Evolutionary conservation across 2,113 vertebrate genomes (phyloP).

Genomic region (Marmota monax): DNA sequence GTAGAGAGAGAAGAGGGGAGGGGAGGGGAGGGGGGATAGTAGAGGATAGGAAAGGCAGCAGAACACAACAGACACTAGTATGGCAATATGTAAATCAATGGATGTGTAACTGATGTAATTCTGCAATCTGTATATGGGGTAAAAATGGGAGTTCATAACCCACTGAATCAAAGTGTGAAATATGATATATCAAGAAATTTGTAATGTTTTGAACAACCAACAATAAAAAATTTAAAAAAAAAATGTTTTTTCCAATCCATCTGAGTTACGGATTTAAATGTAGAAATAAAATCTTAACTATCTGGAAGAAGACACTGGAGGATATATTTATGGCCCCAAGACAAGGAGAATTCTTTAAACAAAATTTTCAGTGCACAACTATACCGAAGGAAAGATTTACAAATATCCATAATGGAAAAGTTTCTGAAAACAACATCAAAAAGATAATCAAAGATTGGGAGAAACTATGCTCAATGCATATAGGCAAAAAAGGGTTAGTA

Average conservation of each 20-base stretch:
- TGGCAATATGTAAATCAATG: no score
- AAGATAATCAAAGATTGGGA: constrained; percentile 8
- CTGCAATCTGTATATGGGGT: no score
- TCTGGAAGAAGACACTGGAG: background rate
- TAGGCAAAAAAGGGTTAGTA: background rate
- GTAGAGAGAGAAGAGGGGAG: no score
- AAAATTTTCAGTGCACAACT: background rate
- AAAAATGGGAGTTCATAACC: no score
- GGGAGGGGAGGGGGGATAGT: no score
- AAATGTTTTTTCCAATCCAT: background rate
- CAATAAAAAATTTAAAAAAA: no score
- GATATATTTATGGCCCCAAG: background rate
- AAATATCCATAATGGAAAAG: constrained; percentile 19
- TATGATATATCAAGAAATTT: no score
- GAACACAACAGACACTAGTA: no score
- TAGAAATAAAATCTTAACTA: constrained; percentile 35
- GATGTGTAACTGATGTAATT: no score
- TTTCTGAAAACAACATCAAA: constrained; percentile 34
- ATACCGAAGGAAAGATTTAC: constrained; percentile 28
- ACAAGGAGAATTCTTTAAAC: background rate
- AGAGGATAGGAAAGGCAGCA: no score
- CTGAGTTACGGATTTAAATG: background rate
- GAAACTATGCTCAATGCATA: constrained; percentile 22
- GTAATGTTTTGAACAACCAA: no score
- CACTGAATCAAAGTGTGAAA: no score